Percentiles rank a stretch among this genome's conserved stretches.
Evolutionary conservation across 2,113 vertebrate species (phyloP).

Genomic region (Megatriorchis doriae): DNA sequence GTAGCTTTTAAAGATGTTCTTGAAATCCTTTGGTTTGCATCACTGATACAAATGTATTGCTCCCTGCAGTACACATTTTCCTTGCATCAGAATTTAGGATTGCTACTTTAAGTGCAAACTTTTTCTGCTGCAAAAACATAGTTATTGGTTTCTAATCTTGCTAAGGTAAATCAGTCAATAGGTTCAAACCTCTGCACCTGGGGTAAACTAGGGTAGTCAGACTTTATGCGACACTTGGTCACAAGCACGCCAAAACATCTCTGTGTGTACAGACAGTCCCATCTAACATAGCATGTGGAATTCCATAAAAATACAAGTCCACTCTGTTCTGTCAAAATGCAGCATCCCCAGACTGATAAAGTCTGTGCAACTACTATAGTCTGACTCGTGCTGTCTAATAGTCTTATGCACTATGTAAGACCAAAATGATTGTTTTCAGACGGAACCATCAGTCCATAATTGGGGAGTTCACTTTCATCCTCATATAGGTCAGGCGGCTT

Average conservation of each 20-base stretch:
- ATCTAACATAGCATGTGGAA: accelerated
- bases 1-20: background rate
- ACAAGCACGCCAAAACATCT: background rate
- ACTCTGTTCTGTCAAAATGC: background rate
- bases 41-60: background rate
- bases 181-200: background rate
- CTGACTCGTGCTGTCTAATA: background rate
- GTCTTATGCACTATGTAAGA: background rate
- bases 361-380: accelerated
- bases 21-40: background rate
- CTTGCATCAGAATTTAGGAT: background rate
- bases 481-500: background rate
- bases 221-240: background rate
- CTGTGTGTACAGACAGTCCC: background rate
- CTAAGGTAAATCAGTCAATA: background rate
- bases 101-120: background rate
- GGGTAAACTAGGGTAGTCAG: background rate
- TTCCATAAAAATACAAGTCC: background rate
- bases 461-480: background rate
- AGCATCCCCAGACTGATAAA: background rate
- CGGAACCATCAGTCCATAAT: background rate
- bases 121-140: background rate
- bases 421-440: background rate
- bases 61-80: background rate
- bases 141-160: background rate